phyloP scores from a whole-genome alignment of 2,113 vertebrate genomes.

The Danio rerio region GRCz12tu NC_133177.1:31987501-31988000 shows the following conservation, averaged over 20 bases:
- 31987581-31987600: not conserved
- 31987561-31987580: not conserved
- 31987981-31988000: not conserved
- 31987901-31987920: constrained; percentile 92
- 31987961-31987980: constrained; percentile 15
- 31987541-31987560: not conserved
- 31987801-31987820: constrained; percentile 86
- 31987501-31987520: not conserved
- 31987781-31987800: constrained; percentile 88
- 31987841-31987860: constrained; percentile 97
- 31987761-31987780: constrained; percentile 92
- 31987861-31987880: constrained; percentile 96
- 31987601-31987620: not conserved
- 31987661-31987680: constrained; percentile 88
- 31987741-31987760: constrained; percentile 89
- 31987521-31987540: too few relatives aligned
- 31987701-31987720: constrained; percentile 91
- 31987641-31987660: constrained; percentile 91
- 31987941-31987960: constrained; percentile 15
- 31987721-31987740: constrained; percentile 92
- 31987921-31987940: constrained; percentile 84
- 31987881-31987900: constrained; percentile 89
- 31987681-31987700: constrained; percentile 93
- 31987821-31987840: constrained; percentile 92
- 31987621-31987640: constrained; percentile 81